These are phyloP conservation scores for Cavia aperea DNA, from an alignment of 2,113 vertebrate species.

Conservation along the genomic window DNA sequence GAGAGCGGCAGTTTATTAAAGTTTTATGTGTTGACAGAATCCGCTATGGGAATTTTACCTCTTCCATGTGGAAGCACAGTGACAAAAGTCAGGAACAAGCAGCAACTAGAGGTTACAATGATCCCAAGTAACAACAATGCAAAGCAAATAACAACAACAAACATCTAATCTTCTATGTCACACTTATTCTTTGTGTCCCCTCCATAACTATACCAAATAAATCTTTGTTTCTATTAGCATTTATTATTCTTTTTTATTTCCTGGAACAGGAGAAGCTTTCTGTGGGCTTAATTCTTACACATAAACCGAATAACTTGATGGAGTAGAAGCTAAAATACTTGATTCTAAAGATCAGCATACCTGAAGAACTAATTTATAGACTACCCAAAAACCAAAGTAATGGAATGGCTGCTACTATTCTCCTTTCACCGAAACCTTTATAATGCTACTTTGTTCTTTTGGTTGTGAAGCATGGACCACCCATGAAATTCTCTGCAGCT, in stretches of 20 bases:
- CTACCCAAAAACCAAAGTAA: neutral
- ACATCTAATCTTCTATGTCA: neutral
- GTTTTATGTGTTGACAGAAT: neutral
- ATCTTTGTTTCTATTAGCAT: conserved; percentile 24
- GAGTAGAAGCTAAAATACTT: neutral
- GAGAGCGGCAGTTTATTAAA: neutral
- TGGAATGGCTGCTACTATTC: neutral
- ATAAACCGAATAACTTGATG: neutral
- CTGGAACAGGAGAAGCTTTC: neutral
- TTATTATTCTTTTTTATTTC: conserved; percentile 4
- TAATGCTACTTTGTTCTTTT: neutral
- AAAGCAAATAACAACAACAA: conserved; percentile 8
- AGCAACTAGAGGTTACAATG: neutral
- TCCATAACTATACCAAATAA: conserved; percentile 1
- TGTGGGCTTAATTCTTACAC: neutral
- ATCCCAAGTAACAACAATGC: neutral
- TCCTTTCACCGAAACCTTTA: neutral
- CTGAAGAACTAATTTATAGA: neutral
- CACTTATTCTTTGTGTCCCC: neutral
- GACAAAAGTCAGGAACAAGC: neutral
- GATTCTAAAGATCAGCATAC: neutral
- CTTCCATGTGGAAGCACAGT: neutral
- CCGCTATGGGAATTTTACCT: neutral
- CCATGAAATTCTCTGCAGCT: conserved; percentile 48
- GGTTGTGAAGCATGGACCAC: conserved; percentile 8